phyloP scores from a whole-genome alignment of 2,113 vertebrate genomes.

The Thalassoma bifasciatum region DNA sequence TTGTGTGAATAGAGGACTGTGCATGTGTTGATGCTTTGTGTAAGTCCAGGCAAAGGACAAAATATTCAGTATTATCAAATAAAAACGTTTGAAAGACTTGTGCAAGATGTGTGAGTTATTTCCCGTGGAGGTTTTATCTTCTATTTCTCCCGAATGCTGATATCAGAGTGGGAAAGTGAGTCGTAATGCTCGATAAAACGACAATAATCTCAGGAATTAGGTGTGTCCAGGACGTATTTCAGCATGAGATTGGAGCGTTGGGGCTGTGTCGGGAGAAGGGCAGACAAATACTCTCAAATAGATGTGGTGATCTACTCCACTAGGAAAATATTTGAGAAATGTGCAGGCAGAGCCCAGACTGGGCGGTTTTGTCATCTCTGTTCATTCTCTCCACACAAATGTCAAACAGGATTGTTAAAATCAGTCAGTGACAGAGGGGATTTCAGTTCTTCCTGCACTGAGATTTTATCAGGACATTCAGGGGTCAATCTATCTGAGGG shows the following conservation, averaged over 20 bases:
- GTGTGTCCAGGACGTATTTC: conserved; percentile 9
- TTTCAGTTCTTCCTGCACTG: conserved; percentile 26
- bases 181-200: too few species aligned
- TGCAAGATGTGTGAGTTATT: conserved; percentile 3
- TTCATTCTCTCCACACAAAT: conserved; percentile 45
- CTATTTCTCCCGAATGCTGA: neutral
- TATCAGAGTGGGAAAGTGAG: neutral
- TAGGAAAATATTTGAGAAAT: conserved; percentile 79
- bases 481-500: neutral
- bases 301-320: conserved; percentile 71
- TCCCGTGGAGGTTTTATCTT: neutral
- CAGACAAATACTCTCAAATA: conserved; percentile 41
- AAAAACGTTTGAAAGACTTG: conserved; percentile 80
- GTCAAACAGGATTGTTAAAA: conserved; percentile 44
- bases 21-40: conserved; percentile 90
- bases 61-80: conserved; percentile 94
- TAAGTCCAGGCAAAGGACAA: conserved; percentile 85
- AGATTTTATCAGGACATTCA: conserved; percentile 3
- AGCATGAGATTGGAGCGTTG: conserved; percentile 21
- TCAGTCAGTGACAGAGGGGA: conserved; percentile 26
- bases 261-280: conserved; percentile 27
- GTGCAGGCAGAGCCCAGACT: conserved; percentile 61
- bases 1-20: conserved; percentile 82
- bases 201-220: too few species aligned
- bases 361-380: conserved; percentile 67